These are phyloP conservation scores for Phrynocephalus versicolor DNA, from an alignment of 2,113 vertebrate species.

Conservation along the genomic window DNA sequence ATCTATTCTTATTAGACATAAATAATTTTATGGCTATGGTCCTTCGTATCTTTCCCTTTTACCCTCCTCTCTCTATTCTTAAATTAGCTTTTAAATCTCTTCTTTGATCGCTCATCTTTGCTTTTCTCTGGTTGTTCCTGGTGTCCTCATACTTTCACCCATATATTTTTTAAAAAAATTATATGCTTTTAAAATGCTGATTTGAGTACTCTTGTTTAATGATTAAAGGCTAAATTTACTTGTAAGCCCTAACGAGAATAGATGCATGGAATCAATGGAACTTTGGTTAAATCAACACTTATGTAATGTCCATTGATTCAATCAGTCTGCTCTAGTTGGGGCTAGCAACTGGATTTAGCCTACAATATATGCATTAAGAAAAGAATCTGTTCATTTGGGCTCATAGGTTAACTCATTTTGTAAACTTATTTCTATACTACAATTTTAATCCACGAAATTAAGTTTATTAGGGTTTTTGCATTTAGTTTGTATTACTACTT, in stretches of 20 bases:
- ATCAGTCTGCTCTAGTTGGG: too few species aligned
- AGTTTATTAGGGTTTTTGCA: not conserved
- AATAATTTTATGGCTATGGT: not conserved
- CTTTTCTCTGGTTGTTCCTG: not conserved
- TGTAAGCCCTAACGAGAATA: too few species aligned
- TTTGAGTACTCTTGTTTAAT: not conserved
- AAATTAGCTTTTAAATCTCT: not conserved
- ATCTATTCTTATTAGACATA: not conserved
- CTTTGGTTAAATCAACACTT: too few species aligned
- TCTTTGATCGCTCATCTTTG: not conserved
- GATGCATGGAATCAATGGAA: too few species aligned
- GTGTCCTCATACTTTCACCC: not conserved
- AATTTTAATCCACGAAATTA: not conserved
- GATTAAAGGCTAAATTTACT: too few species aligned
- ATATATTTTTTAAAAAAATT: not conserved
- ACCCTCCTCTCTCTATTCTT: not conserved
- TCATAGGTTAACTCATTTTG: not conserved
- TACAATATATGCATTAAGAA: not conserved
- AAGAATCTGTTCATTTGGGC: not conserved
- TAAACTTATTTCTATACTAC: not conserved
- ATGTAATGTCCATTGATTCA: too few species aligned
- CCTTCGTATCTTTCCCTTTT: not conserved
- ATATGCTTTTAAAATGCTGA: not conserved
- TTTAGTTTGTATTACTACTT: conserved; percentile 34
- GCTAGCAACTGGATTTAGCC: too few species aligned